A percentile compares a stretch with the other conserved stretches of the same genome.
Conservation (phyloP, 2,888 invertebrate species). For the Rhodophaea formosa region DNA sequence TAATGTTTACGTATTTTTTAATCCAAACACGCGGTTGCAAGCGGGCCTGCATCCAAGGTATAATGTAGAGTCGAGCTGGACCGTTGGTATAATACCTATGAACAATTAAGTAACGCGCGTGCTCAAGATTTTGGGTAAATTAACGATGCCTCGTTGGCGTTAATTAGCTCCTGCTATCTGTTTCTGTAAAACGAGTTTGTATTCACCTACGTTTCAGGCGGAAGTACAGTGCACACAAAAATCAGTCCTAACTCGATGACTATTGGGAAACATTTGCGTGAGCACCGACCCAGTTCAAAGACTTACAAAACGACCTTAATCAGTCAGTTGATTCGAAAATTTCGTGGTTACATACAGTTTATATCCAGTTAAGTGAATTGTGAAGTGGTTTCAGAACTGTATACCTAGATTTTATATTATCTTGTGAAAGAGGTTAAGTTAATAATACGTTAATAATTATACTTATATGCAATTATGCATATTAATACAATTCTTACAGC, state of each 20-base stretch:
- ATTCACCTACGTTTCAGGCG: slow-evolving; percentile 52
- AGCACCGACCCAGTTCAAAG: slow-evolving; percentile 39
- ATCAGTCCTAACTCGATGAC: slow-evolving; percentile 36
- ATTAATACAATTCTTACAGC: no score
- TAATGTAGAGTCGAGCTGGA: neutral
- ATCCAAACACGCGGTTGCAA: no score
- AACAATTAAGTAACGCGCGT: slow-evolving; percentile 1
- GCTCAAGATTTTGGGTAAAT: slow-evolving; percentile 27
- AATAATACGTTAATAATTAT: no score
- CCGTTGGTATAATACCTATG: neutral
- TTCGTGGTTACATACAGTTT: slow-evolving; percentile 42
- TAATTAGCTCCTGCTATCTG: slow-evolving; percentile 63
- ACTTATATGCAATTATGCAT: no score
- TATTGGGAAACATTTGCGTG: slow-evolving; percentile 45
- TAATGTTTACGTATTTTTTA: no score
- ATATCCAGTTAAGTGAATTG: slow-evolving; percentile 32
- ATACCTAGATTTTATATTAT: no score
- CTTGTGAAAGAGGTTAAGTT: no score
- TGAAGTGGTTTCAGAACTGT: slow-evolving; percentile 19
- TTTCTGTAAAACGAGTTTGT: slow-evolving; percentile 63
- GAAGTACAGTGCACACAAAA: slow-evolving; percentile 37
- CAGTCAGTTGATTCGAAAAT: slow-evolving; percentile 56
- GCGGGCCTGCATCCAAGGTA: no score
- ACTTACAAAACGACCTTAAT: slow-evolving; percentile 61
- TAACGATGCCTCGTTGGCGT: slow-evolving; percentile 47